Conservation (phyloP, 2,888 invertebrate genomes). For the Poecilus cupreus region DNA sequence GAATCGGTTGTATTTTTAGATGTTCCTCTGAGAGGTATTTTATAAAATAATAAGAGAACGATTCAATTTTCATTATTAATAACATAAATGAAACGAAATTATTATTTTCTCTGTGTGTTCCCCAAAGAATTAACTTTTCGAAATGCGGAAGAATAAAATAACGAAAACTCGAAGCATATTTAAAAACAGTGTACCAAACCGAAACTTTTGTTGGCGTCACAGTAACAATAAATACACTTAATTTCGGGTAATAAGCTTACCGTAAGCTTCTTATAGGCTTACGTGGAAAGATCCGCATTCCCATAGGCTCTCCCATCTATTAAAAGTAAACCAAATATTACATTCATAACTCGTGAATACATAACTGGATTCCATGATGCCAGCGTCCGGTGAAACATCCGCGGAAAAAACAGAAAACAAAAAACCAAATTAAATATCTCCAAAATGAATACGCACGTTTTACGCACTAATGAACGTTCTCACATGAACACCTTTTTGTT, state of each 20-base stretch:
- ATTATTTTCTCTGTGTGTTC: no score
- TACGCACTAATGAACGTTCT: constrained; percentile 29
- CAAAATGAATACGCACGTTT: constrained; percentile 26
- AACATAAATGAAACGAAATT: no score
- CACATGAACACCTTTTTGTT: constrained; percentile 40
- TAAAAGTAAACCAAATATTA: constrained; percentile 47
- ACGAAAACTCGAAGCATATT: constrained; percentile 11
- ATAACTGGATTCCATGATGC: neutral
- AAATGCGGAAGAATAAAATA: neutral
- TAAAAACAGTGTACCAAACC: constrained; percentile 33
- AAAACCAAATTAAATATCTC: constrained; percentile 38
- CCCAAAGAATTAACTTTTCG: neutral
- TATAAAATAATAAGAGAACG: neutral
- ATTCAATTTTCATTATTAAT: no score
- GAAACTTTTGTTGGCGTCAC: constrained; percentile 25
- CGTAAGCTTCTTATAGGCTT: constrained; percentile 54
- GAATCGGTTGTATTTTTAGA: constrained; percentile 13
- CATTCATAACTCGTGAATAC: constrained; percentile 38
- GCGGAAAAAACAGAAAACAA: neutral
- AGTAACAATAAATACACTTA: constrained; percentile 49
- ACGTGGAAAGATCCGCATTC: constrained; percentile 37
- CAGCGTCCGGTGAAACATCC: neutral
- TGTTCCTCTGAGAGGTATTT: neutral
- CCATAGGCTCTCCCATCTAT: constrained; percentile 43
- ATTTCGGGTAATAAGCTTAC: constrained; percentile 55